phyloP scores from a whole-genome alignment of 1,140 invertebrate genomes.

The Heterodera carotae region DNA sequence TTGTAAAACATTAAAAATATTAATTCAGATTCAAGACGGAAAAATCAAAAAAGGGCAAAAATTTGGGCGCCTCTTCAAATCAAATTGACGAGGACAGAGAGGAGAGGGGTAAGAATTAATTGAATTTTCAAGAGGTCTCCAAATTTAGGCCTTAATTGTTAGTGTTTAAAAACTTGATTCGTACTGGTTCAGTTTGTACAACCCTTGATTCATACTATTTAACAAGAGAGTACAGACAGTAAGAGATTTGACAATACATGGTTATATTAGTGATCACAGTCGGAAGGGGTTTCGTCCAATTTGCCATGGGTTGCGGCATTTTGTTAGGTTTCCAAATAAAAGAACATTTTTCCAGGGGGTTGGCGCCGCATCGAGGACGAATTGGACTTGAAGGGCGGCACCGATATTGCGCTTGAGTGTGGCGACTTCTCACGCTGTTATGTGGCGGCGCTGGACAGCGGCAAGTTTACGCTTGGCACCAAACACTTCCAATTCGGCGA shows the following conservation, averaged over 20 bases:
- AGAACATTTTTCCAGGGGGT: slow-evolving; percentile 35
- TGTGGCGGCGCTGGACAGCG: slow-evolving; percentile 49
- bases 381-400: slow-evolving; percentile 45
- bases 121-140: no score
- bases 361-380: slow-evolving; percentile 50
- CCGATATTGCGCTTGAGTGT: slow-evolving; percentile 45
- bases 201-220: no score
- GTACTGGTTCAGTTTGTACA: no score
- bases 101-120: slow-evolving; percentile 34
- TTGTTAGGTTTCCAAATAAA: neutral
- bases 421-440: slow-evolving; percentile 49
- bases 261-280: no score
- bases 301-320: neutral
- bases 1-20: no score
- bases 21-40: slow-evolving; percentile 51
- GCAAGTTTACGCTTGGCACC: slow-evolving; percentile 50
- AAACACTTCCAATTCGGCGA: slow-evolving; percentile 47
- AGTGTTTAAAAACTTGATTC: no score
- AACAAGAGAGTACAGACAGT: no score
- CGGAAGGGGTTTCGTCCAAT: no score
- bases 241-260: no score
- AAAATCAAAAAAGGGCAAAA: slow-evolving; percentile 27
- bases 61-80: slow-evolving; percentile 25
- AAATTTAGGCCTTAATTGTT: no score
- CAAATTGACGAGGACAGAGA: slow-evolving; percentile 44